These are phyloP conservation scores for Thumatha senex DNA, from an alignment of 2,888 invertebrate species.

Conservation along the genomic window DNA sequence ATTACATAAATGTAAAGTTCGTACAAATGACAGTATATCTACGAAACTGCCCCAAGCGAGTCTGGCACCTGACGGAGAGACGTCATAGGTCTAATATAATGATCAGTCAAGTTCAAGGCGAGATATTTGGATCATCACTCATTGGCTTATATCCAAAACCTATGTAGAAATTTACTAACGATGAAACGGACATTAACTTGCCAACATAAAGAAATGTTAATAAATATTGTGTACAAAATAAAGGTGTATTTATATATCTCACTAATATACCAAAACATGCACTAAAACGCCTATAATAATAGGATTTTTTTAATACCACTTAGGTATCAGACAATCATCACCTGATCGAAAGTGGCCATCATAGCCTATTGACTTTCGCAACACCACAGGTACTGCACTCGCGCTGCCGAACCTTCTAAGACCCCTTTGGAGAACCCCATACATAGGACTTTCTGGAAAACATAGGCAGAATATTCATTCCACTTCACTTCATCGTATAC, in stretches of 20 bases:
- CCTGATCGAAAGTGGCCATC: no score
- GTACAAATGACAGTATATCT: constrained; percentile 32
- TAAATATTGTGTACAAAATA: neutral
- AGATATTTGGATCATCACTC: constrained; percentile 59
- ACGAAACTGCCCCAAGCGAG: constrained; percentile 13
- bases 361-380: no score
- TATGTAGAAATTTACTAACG: constrained; percentile 50
- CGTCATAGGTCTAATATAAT: constrained; percentile 34
- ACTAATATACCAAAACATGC: neutral
- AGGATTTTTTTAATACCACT: no score
- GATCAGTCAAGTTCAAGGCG: constrained; percentile 66
- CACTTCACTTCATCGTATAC: no score
- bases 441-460: no score
- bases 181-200: constrained; percentile 3
- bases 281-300: no score
- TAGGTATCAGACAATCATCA: no score
- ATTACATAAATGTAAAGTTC: constrained; percentile 28
- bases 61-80: constrained; percentile 42
- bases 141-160: constrained; percentile 63
- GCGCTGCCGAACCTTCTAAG: no score
- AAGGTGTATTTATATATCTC: neutral
- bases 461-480: no score
- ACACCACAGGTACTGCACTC: no score
- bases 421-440: no score
- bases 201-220: neutral